phyloP scores from a whole-genome alignment of 2,888 invertebrate genomes.

The Macropis europaea region DNA sequence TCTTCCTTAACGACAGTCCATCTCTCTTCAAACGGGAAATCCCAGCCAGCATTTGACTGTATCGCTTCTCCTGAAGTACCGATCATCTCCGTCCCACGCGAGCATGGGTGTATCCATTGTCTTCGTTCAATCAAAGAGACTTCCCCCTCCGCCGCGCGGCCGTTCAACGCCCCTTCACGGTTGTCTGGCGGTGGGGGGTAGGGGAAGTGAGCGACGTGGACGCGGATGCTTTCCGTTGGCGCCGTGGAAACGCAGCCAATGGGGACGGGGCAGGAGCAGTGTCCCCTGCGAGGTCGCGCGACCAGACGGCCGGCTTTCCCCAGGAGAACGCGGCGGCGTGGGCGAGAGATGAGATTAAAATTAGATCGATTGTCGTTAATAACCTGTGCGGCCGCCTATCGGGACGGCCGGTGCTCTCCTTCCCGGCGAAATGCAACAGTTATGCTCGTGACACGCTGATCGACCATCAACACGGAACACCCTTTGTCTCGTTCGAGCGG shows the following conservation, averaged over 20 bases:
- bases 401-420: constrained; percentile 10
- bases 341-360: constrained; percentile 57
- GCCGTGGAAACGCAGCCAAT: constrained; percentile 51
- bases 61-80: background rate
- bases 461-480: background rate
- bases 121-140: background rate
- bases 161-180: background rate
- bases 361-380: constrained; percentile 64
- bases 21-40: background rate
- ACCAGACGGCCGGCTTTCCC: constrained; percentile 49
- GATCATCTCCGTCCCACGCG: background rate
- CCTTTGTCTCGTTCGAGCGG: background rate
- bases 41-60: too few relatives aligned
- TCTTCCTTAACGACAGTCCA: too few relatives aligned
- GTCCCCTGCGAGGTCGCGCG: constrained; percentile 62
- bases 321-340: constrained; percentile 36
- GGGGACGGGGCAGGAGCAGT: constrained; percentile 50
- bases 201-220: constrained; percentile 5
- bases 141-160: background rate
- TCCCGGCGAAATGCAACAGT: constrained; percentile 48
- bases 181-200: background rate
- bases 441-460: constrained; percentile 7
- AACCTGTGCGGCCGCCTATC: constrained; percentile 32
- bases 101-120: background rate
- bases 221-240: constrained; percentile 60